A percentile compares a stretch with the other conserved stretches of the same genome.
Evolutionary conservation across 2,797 vertebrate genomes (phyloP).

Genomic region (Ambastaia sidthimunki): DNA sequence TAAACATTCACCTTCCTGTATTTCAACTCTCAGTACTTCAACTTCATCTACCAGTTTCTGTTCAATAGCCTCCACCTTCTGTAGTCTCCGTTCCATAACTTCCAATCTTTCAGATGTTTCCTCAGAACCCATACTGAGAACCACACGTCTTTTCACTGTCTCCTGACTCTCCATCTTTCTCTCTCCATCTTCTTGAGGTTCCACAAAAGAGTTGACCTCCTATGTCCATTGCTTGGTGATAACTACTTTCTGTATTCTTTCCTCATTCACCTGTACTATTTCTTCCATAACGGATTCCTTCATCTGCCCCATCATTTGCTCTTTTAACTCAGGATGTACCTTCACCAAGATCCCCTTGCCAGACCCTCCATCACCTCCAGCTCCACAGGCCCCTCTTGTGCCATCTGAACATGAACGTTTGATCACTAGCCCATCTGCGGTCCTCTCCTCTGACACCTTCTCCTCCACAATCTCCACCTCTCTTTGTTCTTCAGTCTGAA

Average conservation of each 20-base stretch:
- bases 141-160: conserved; percentile 1
- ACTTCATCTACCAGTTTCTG: conserved; percentile 65
- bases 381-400: conserved; percentile 22
- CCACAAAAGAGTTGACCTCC: conserved; percentile 16
- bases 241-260: conserved; percentile 32
- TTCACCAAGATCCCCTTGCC: conserved; percentile 2
- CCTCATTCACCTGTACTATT: conserved; percentile 29
- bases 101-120: conserved; percentile 30
- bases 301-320: neutral
- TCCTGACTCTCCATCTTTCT: conserved; percentile 5
- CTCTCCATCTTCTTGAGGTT: conserved; percentile 38
- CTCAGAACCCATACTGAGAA: conserved; percentile 3
- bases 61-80: conserved; percentile 70
- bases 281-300: conserved; percentile 31
- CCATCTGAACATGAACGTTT: conserved; percentile 19
- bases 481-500: conserved; percentile 19
- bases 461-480: conserved; percentile 42
- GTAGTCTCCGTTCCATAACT: conserved; percentile 66
- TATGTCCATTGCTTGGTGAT: conserved; percentile 41
- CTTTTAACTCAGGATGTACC: conserved; percentile 24
- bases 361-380: neutral
- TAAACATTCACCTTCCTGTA: conserved; percentile 67
- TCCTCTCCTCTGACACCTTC: conserved; percentile 8
- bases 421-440: conserved; percentile 26
- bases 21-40: conserved; percentile 39